Base-by-base conservation (phyloP, 2,888 invertebrate genomes). In the Gordius sp. region DNA sequence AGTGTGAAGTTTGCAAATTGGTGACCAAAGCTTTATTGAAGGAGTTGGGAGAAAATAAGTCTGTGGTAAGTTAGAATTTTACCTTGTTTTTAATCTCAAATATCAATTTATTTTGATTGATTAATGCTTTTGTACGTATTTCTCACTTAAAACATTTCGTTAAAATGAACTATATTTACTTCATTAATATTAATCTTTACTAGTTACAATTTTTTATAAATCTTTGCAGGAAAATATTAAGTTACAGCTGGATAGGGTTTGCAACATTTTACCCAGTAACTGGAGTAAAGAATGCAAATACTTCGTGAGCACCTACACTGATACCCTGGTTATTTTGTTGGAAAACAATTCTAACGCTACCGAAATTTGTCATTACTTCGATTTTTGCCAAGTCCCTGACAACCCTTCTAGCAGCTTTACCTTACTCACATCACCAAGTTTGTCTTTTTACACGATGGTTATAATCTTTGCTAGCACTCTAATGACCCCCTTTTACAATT, bases 181-280 rank as follows among this genome's bases (percentile, higher is more conserved):
- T 33, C n/a, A 33, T 8, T 33, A 8, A n/a, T 13, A 33, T 33
- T 33, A 13, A 13, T 33, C 39, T 33, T 33, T 33, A 33, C 39
- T 13, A 33, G n/a, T 33, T 33, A 33, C 39, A n/a, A 13, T 33
- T n/a, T 33, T 33, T 33, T 33, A n/a, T 33, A 33, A 33, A 13
- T 13, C 8, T n/a, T 33, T 20, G 27, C 28, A 54, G 55, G 55
- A 54, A 54, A 54, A 54, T 27, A 54, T 54, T 26, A 24, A 8
- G 8, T 8, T 26, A 16, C 2, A 4, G 13, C 4, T 54, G 4
- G 27, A 54, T 2, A 54, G 4, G 26, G 27, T 24, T 16, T 54
- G 55, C 28, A 8, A 8, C 8, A 8, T 26, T 8, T 8, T 54
- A 16, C 55, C 55, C 4, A n/a, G 8, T 13, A 24, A 8, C 23